Evolutionary conservation across 2,888 invertebrate species (phyloP).

Genomic region (Ennomos quercinarius): DNA sequence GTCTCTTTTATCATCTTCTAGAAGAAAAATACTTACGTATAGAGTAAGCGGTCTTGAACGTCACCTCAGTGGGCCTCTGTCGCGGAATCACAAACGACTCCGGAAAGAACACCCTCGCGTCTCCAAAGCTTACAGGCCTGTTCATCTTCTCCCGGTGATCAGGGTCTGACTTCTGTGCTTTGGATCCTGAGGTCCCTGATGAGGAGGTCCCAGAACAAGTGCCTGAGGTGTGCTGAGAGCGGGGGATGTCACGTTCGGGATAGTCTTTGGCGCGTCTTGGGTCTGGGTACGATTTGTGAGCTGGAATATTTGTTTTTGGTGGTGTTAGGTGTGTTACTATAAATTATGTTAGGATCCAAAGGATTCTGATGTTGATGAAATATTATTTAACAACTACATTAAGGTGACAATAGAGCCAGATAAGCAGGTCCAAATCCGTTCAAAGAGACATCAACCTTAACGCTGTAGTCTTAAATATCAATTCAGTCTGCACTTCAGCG

Average conservation of each 20-base stretch:
- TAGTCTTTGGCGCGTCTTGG: constrained; percentile 70
- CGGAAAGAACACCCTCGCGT: constrained; percentile 81
- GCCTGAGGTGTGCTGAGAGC: constrained; percentile 73
- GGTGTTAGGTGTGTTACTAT: constrained; percentile 6
- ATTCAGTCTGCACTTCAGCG: too few species aligned
- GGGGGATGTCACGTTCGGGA: constrained; percentile 64
- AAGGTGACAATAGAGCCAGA: too few species aligned
- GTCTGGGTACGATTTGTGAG: constrained; percentile 75
- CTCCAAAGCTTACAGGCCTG: constrained; percentile 74
- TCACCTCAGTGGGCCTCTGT: constrained; percentile 68
- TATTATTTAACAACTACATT: too few species aligned
- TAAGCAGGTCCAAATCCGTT: too few species aligned
- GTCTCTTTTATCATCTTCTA: neutral
- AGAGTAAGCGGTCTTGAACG: constrained; percentile 69
- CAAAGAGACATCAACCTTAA: too few species aligned
- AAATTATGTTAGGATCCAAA: too few species aligned
- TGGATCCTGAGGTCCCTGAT: constrained; percentile 80
- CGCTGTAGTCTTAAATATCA: too few species aligned
- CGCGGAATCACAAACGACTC: constrained; percentile 80
- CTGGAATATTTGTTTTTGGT: constrained; percentile 50
- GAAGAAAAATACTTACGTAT: constrained; percentile 66
- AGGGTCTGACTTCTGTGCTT: constrained; percentile 56
- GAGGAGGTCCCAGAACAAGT: constrained; percentile 79
- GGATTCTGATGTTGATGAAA: too few species aligned
- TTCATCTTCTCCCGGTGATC: constrained; percentile 56